A percentile compares a stretch with the other conserved stretches of the same genome.
Evolutionary conservation across 2,888 invertebrate species (phyloP).

Genomic region (Tineola bisselliella): DNA sequence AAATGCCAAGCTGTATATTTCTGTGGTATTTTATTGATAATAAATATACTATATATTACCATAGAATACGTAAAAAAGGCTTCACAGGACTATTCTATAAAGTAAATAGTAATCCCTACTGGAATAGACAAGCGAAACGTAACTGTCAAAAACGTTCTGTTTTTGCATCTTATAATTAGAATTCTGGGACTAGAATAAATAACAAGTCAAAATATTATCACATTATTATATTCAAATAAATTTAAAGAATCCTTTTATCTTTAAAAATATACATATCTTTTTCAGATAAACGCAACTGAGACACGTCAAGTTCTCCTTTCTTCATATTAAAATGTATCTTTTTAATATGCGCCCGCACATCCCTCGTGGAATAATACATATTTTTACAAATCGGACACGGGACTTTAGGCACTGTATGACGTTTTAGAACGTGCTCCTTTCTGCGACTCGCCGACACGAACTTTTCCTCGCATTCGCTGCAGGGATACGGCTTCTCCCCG

Average conservation of each 20-base stretch:
- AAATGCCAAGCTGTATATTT: too few species aligned
- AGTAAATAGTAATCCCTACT: too few species aligned
- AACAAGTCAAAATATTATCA: too few species aligned
- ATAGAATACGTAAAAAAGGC: too few species aligned
- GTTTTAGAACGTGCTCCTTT: conserved; percentile 35
- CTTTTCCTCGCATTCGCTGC: conserved; percentile 30
- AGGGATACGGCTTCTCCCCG: conserved; percentile 34
- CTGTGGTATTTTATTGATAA: too few species aligned
- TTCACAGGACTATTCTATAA: too few species aligned
- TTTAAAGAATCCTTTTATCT: neutral
- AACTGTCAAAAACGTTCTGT: too few species aligned
- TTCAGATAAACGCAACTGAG: neutral
- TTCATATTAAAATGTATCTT: conserved; percentile 26
- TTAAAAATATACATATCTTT: neutral
- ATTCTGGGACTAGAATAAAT: too few species aligned
- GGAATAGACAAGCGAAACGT: too few species aligned
- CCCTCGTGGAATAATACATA: conserved; percentile 31
- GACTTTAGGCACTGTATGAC: conserved; percentile 15
- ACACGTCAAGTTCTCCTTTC: neutral
- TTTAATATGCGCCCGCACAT: conserved; percentile 36
- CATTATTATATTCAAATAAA: too few species aligned
- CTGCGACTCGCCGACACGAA: conserved; percentile 40
- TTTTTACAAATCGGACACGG: conserved; percentile 29
- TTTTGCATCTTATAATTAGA: too few species aligned
- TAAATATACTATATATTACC: too few species aligned